Percentiles rank a stretch among this genome's conserved stretches.
These are phyloP conservation scores for mouse (Mus musculus) DNA, from an alignment of 2,113 vertebrate species.

Conservation along the genomic window GRCm39 chr12:70103001-70103500, in stretches of 20 bases:
- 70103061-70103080: conserved; percentile 44
- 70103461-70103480: conserved; percentile 93
- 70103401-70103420: background rate
- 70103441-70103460: conserved; percentile 93
- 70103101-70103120: background rate
- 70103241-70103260: background rate
- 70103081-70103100: conserved; percentile 11
- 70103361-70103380: background rate
- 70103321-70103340: background rate
- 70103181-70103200: background rate
- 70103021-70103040: background rate
- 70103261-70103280: background rate
- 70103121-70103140: conserved; percentile 59
- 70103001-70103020: background rate
- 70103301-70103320: background rate
- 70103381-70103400: background rate
- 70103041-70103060: background rate
- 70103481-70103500: conserved; percentile 89
- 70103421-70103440: conserved; percentile 96
- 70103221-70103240: conserved; percentile 11
- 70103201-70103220: background rate
- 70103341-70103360: background rate
- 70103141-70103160: conserved; percentile 48
- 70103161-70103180: conserved; percentile 5
- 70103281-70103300: background rate